phyloP scores from a whole-genome alignment of 2,113 vertebrate genomes.

The Chlorodrepanis virens region DNA sequence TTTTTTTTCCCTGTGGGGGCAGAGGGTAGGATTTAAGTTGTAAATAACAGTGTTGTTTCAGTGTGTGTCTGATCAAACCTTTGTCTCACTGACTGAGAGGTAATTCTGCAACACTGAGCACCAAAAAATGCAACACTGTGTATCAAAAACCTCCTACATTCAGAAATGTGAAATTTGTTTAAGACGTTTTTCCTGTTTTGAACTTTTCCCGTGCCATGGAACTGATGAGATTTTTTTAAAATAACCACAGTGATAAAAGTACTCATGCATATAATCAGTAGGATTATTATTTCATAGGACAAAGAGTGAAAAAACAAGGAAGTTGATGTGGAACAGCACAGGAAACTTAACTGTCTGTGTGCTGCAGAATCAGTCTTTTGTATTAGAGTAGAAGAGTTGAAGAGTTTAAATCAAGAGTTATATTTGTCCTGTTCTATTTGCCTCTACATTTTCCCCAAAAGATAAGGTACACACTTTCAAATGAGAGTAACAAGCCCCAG shows the following conservation, averaged over 20 bases:
- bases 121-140: not conserved
- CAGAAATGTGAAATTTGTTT: not conserved
- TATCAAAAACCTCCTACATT: not conserved
- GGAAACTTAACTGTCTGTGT: not conserved
- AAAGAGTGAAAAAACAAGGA: not conserved
- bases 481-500: not conserved
- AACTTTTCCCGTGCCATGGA: not conserved
- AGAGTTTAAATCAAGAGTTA: not conserved
- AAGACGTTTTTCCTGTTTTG: not conserved
- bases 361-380: not conserved
- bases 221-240: not conserved
- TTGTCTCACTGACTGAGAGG: not conserved
- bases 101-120: not conserved
- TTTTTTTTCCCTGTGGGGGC: rapidly evolving
- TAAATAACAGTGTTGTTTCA: not conserved
- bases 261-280: not conserved
- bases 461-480: not conserved
- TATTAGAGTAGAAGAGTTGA: not conserved
- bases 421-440: not conserved
- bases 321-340: not conserved
- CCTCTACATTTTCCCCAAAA: not conserved
- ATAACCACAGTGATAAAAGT: not conserved
- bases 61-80: not conserved
- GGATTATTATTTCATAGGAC: not conserved
- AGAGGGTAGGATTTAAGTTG: not conserved